These are phyloP conservation scores for Sebastes itinus DNA, from an alignment of 2,797 vertebrate species.

Conservation along the genomic window DNA sequence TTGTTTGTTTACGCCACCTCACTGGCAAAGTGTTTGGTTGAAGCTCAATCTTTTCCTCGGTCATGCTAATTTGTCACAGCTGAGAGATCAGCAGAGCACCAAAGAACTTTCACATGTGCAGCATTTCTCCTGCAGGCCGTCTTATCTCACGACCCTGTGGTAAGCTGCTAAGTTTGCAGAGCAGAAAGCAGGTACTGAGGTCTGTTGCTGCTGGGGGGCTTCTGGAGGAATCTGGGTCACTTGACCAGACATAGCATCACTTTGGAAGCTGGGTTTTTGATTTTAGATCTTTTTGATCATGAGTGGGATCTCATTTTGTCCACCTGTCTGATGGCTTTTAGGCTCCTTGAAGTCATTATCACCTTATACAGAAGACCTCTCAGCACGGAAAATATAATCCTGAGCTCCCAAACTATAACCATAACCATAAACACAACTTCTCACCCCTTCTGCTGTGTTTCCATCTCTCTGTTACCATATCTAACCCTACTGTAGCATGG, in stretches of 20 bases:
- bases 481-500: slow-evolving; percentile 34
- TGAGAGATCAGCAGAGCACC: slow-evolving; percentile 38
- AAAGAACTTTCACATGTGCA: slow-evolving; percentile 54
- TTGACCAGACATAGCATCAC: slow-evolving; percentile 18
- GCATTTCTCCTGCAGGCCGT: slow-evolving; percentile 30
- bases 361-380: not conserved
- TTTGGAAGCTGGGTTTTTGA: not conserved
- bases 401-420: not conserved
- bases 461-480: slow-evolving; percentile 21
- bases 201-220: slow-evolving; percentile 3
- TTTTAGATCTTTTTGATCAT: slow-evolving; percentile 4
- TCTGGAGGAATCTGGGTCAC: slow-evolving; percentile 28
- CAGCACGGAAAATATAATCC: not conserved
- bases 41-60: not conserved
- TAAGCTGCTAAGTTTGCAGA: slow-evolving; percentile 30
- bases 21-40: slow-evolving; percentile 1
- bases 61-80: slow-evolving; percentile 49
- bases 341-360: not conserved
- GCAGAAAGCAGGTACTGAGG: slow-evolving; percentile 31
- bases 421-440: slow-evolving; percentile 11
- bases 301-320: not conserved
- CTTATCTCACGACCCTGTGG: slow-evolving; percentile 32
- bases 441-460: not conserved
- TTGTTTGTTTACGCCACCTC: slow-evolving; percentile 20
- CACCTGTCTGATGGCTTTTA: not conserved